phyloP scores from a whole-genome alignment of 2,888 invertebrate species.

The Scaptomyza flava region DNA sequence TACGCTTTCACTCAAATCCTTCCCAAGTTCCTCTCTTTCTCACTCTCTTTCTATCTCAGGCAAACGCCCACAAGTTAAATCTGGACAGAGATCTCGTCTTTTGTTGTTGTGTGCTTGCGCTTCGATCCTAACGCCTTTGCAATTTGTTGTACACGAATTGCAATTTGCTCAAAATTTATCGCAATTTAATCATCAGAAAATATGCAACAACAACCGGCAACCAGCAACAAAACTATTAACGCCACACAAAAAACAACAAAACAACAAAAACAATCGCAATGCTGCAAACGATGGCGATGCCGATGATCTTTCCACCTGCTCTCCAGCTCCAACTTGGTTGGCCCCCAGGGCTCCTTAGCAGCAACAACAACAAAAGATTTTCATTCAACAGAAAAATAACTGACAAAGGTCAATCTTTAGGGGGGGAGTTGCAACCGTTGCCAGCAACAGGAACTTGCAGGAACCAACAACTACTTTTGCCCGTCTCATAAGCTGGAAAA shows the following conservation, averaged over 20 bases:
- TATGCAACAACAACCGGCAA: conserved; percentile 24
- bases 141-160: conserved; percentile 76
- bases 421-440: conserved; percentile 19
- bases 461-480: not conserved
- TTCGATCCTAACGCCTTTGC: conserved; percentile 64
- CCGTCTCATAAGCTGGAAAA: conserved; percentile 54
- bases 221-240: conserved; percentile 66
- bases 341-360: conserved; percentile 30
- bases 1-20: conserved; percentile 40
- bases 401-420: conserved; percentile 39
- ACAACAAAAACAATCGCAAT: conserved; percentile 47
- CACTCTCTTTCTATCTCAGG: not conserved
- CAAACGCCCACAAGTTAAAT: conserved; percentile 38
- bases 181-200: conserved; percentile 75
- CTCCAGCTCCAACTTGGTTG: not conserved
- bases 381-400: conserved; percentile 42
- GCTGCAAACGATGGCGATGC: conserved; percentile 35
- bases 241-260: conserved; percentile 25
- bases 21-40: not conserved
- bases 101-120: conserved; percentile 1
- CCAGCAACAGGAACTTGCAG: conserved; percentile 25
- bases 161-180: conserved; percentile 77
- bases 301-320: conserved; percentile 71
- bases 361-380: conserved; percentile 51
- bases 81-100: conserved; percentile 19